phyloP scores from a whole-genome alignment of 30 jellyfish, hydroid and myxozoan genomes.

The Turritopsis dohrnii region DNA sequence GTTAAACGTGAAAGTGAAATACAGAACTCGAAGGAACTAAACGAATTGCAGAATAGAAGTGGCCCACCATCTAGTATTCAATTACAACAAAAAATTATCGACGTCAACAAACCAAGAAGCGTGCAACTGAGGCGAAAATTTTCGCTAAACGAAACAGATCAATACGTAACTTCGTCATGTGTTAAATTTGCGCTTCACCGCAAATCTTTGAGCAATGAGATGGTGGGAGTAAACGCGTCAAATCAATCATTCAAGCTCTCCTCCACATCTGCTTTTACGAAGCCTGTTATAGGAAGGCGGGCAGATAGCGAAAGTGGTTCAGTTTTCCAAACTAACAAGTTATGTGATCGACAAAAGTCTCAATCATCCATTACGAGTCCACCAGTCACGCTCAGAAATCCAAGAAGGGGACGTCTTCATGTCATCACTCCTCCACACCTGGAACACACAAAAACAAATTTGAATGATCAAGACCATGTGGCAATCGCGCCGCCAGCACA shows the following conservation, averaged over 20 bases:
- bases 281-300: not conserved
- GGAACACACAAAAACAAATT: not conserved
- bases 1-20: not conserved
- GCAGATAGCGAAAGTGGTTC: not conserved
- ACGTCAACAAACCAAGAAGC: not conserved
- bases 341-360: not conserved
- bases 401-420: constrained; percentile 9
- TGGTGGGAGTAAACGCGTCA: not conserved
- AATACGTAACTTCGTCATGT: not conserved
- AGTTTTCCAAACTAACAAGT: not conserved
- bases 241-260: not conserved
- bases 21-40: no score
- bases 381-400: not conserved
- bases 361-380: not conserved
- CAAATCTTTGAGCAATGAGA: constrained; percentile 8
- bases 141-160: not conserved
- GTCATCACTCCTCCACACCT: not conserved
- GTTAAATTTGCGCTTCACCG: not conserved
- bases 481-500: constrained; percentile 46
- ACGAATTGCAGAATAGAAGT: no score
- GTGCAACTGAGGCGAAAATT: not conserved
- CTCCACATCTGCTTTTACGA: not conserved
- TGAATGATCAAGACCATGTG: not conserved
- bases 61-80: constrained; percentile 1
- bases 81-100: not conserved